Evolutionary conservation across 2,113 vertebrate genomes (phyloP).

Genomic region (Triplophysa siluroides): DNA sequence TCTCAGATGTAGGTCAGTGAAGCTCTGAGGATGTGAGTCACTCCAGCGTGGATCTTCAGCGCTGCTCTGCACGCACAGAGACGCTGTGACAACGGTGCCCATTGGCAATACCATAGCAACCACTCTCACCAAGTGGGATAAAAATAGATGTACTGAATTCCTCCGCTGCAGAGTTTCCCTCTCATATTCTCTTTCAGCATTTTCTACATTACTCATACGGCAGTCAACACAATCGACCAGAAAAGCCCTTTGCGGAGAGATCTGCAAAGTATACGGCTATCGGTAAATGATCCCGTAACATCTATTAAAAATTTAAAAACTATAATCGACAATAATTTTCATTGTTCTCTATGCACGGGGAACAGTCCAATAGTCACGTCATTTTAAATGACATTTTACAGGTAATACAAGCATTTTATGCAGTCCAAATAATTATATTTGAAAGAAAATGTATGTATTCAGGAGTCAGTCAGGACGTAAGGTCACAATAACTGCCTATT

Average conservation of each 20-base stretch:
- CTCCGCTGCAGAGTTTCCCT: conserved; percentile 60
- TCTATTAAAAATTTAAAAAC: too few relatives aligned
- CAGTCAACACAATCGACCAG: conserved; percentile 1
- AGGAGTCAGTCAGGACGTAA: too few relatives aligned
- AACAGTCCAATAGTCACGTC: too few relatives aligned
- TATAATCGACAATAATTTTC: too few relatives aligned
- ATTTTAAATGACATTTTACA: too few relatives aligned
- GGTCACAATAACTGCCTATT: too few relatives aligned
- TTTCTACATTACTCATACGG: conserved; percentile 19
- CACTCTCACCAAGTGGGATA: conserved; percentile 48
- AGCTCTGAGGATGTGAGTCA: conserved; percentile 75
- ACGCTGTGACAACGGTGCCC: conserved; percentile 66
- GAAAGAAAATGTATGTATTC: too few relatives aligned
- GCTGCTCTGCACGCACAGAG: conserved; percentile 54
- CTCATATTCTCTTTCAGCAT: conserved; percentile 9
- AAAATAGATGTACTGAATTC: conserved; percentile 69
- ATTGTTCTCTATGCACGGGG: too few relatives aligned
- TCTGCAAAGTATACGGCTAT: background rate
- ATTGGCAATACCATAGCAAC: conserved; percentile 72
- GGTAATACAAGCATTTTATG: too few relatives aligned
- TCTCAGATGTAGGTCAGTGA: conserved; percentile 71
- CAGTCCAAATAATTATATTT: too few relatives aligned
- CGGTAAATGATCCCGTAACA: too few relatives aligned
- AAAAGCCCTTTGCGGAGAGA: background rate
- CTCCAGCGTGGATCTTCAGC: conserved; percentile 64